Evolutionary conservation across 2,797 vertebrate genomes (phyloP).

Genomic region (Hydrolagus colliei): DNA sequence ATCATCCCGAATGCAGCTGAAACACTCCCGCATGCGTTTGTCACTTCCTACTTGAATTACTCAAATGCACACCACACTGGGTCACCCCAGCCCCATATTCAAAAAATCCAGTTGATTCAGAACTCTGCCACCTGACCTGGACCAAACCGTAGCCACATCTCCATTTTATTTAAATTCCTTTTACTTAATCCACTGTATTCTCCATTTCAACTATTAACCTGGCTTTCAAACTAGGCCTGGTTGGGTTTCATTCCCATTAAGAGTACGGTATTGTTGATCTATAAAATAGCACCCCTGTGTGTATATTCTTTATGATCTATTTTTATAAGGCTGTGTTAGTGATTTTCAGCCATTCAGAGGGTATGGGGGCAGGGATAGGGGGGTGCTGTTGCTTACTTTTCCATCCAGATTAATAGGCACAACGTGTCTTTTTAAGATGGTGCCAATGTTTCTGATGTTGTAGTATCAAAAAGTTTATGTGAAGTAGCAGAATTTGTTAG

Average conservation of each 20-base stretch:
- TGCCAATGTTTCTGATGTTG: not conserved
- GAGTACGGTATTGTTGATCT: not conserved
- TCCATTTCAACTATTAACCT: not conserved
- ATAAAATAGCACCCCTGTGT: not conserved
- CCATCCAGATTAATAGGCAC: not conserved
- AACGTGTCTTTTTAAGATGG: not conserved
- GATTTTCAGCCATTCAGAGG: no score
- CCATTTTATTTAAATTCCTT: not conserved
- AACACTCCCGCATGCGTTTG: no score
- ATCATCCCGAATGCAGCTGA: no score
- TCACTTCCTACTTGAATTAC: no score
- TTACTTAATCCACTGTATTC: not conserved
- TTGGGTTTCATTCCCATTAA: not conserved
- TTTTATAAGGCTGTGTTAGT: no score
- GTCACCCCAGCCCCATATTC: no score
- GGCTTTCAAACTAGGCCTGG: not conserved
- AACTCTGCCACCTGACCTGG: no score
- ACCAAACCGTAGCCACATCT: no score
- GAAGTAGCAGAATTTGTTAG: not conserved
- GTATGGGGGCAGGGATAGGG: no score
- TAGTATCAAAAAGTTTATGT: not conserved
- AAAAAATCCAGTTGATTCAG: no score
- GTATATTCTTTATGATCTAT: no score
- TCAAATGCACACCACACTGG: no score
- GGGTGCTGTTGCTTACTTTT: not conserved